Evolutionary conservation across 2,888 invertebrate species (phyloP).

Genomic region (Hoplodrina blanda): DNA sequence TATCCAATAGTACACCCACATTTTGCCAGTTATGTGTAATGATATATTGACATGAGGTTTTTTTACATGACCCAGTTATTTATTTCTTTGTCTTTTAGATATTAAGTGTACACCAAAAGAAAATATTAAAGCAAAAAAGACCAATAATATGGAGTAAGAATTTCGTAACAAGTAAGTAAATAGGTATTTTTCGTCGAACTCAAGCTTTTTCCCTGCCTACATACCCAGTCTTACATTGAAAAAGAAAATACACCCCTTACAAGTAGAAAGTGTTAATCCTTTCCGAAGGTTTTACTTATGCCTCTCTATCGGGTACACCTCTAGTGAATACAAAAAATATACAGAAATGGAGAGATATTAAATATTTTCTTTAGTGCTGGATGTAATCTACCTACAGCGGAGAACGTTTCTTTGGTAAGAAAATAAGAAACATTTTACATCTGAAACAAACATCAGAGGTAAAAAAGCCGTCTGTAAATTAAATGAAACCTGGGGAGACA

Average conservation of each 20-base stretch:
- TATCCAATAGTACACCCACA: too few relatives aligned
- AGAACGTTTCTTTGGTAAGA: constrained; percentile 26
- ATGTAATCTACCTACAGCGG: constrained; percentile 40
- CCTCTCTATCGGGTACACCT: constrained; percentile 27
- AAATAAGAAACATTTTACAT: constrained; percentile 41
- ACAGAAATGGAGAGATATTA: constrained; percentile 44
- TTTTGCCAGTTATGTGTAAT: too few relatives aligned
- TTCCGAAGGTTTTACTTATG: constrained; percentile 14
- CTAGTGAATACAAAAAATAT: constrained; percentile 35
- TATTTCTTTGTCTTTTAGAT: background rate
- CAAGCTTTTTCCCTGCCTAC: background rate
- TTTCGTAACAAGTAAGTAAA: constrained; percentile 17
- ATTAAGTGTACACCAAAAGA: background rate
- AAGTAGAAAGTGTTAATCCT: constrained; percentile 32
- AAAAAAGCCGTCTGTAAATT: constrained; percentile 34
- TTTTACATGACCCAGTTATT: background rate
- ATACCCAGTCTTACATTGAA: constrained; percentile 5
- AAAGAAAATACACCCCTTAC: constrained; percentile 24
- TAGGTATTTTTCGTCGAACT: constrained; percentile 11
- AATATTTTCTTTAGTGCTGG: constrained; percentile 51
- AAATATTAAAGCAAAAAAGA: background rate
- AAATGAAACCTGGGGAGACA: constrained; percentile 41
- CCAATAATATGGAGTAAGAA: constrained; percentile 4
- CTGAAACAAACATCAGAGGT: constrained; percentile 32
- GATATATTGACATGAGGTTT: background rate